Conservation (phyloP, 2,888 invertebrate species). For the Spatulosminthurus flaviceps region DNA sequence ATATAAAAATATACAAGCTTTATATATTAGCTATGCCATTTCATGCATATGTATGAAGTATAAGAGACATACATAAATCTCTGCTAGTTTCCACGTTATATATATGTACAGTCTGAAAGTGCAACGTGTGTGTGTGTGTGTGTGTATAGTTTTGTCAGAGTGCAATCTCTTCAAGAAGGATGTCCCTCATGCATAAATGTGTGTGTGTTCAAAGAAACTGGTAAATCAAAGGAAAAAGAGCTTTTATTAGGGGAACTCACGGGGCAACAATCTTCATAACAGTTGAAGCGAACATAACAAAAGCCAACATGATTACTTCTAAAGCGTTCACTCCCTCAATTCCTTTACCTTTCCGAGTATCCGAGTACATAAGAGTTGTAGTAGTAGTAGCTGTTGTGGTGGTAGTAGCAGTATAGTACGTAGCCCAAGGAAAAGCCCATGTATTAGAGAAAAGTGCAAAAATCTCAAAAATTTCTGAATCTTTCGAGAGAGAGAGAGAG, state of each 20-base stretch:
- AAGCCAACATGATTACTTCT: not conserved
- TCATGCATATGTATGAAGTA: no score
- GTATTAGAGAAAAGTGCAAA: not conserved
- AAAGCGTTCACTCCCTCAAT: not conserved
- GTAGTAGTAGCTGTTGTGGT: no score
- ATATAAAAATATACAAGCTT: no score
- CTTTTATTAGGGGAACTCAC: not conserved
- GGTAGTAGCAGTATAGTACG: no score
- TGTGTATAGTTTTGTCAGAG: not conserved
- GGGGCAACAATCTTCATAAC: constrained; percentile 18
- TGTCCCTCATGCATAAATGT: constrained; percentile 13
- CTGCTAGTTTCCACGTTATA: no score
- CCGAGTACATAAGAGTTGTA: no score
- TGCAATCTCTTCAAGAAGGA: constrained; percentile 1
- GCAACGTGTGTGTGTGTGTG: no score
- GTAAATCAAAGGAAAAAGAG: not conserved
- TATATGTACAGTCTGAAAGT: no score
- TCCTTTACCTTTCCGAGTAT: not conserved
- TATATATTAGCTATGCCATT: no score
- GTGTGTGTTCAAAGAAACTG: not conserved
- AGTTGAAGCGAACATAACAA: not conserved
- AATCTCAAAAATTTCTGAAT: constrained; percentile 1
- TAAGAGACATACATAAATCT: no score
- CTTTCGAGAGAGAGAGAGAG: not conserved
- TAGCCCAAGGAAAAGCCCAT: no score